A percentile compares a stretch with the other conserved stretches of the same genome.
phyloP scores from a whole-genome alignment of 2,797 vertebrate species.

The Pangasius larnaudii region DNA sequence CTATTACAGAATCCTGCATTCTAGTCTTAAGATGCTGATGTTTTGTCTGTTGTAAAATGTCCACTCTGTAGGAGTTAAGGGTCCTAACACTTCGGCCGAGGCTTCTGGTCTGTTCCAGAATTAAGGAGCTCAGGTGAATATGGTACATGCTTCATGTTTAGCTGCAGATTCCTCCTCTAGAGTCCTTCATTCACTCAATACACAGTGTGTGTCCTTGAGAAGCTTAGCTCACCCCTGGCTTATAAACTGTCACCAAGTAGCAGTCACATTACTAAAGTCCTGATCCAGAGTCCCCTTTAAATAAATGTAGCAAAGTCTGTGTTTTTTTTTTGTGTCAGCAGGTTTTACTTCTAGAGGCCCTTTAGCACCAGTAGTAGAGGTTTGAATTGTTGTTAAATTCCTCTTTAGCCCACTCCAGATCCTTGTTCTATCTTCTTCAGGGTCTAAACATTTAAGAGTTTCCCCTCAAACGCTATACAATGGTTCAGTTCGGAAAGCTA shows the following conservation, averaged over 20 bases:
- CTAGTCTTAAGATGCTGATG: not conserved
- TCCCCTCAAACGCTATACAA: not conserved
- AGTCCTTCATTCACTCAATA: not conserved
- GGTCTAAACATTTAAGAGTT: not conserved
- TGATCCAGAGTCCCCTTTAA: not conserved
- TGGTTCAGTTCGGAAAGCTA: not conserved
- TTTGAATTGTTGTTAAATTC: not conserved
- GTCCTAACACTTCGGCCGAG: constrained; percentile 75
- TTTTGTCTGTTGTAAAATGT: constrained; percentile 51
- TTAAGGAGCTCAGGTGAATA: constrained; percentile 75
- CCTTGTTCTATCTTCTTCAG: not conserved
- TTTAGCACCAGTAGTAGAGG: not conserved
- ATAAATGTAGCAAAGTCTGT: not conserved
- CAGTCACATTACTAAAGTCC: not conserved
- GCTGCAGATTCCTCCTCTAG: constrained; percentile 32
- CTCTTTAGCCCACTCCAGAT: not conserved
- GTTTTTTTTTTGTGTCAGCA: not conserved
- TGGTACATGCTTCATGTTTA: constrained; percentile 57
- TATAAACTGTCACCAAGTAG: not conserved
- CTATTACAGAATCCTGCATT: not conserved
- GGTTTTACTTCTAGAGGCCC: not conserved
- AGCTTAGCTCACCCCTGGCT: not conserved
- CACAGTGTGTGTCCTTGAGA: not conserved
- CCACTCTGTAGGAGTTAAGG: constrained; percentile 78
- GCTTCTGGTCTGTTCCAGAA: constrained; percentile 81